Evolutionary conservation across 2,888 invertebrate genomes (phyloP).

Genomic region (Drosophila pseudotakahashii): DNA sequence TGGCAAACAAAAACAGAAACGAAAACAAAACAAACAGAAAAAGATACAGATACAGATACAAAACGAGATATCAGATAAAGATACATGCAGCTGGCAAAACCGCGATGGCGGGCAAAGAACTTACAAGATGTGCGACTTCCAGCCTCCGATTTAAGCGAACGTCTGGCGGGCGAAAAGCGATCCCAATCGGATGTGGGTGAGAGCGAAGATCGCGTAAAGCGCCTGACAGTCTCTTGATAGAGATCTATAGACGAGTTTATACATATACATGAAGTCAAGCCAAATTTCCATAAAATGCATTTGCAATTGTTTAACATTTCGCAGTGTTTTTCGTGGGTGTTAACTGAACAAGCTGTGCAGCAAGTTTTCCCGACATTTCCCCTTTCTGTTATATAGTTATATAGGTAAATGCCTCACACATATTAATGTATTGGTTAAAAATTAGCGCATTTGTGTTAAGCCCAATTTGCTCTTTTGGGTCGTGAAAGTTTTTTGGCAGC

Average conservation of each 20-base stretch:
- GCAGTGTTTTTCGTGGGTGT: constrained; percentile 49
- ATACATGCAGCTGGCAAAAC: constrained; percentile 43
- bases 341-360: constrained; percentile 40
- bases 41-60: constrained; percentile 54
- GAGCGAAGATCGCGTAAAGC: constrained; percentile 82
- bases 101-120: constrained; percentile 45
- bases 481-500: constrained; percentile 45
- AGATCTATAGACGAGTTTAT: constrained; percentile 65
- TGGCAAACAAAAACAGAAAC: constrained; percentile 51
- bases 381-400: constrained; percentile 16
- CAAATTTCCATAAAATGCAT: constrained; percentile 58
- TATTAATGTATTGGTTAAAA: constrained; percentile 57
- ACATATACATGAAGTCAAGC: constrained; percentile 15
- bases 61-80: constrained; percentile 32
- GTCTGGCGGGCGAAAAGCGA: constrained; percentile 75
- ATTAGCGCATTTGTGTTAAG: constrained; percentile 74
- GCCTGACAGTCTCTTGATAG: constrained; percentile 82
- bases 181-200: constrained; percentile 82
- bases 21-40: constrained; percentile 50
- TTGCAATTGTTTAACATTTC: constrained; percentile 39
- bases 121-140: constrained; percentile 81
- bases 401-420: constrained; percentile 8
- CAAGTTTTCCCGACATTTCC: constrained; percentile 36
- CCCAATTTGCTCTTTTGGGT: constrained; percentile 36
- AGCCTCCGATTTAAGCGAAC: constrained; percentile 68